Base-by-base conservation (phyloP, 2,797 vertebrate species). In the Coilia nasus region DNA sequence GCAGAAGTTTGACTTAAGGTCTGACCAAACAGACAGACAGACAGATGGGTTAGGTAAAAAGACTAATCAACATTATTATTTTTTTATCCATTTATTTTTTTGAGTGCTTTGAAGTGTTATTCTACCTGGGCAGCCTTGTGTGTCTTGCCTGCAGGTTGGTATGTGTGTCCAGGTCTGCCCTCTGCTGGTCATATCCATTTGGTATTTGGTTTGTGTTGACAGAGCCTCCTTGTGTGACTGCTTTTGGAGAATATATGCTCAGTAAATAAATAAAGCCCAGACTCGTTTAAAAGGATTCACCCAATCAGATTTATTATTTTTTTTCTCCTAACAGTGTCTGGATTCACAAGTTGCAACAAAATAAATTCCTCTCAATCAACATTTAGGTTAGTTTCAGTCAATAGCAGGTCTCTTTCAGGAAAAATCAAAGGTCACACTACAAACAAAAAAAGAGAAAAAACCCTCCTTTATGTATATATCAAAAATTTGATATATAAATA, bases 261-360 rank as follows among this genome's bases (percentile, higher is more conserved):
- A 75, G 62, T 44, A 67, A 50, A 57, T 9, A 86, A 90, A 90
- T 84, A 86, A 85, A 89, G 67, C 19, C 80, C 71, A 87, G 19
- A 87, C 84, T 7, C 83, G 54, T 87, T 91, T 87, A 89, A 91
- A 94, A 92, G 82, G 91, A 92, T 89, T 93, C 93, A 93, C 92
- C 93, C 96, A 94, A 95, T 94, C 91, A 93, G 89, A 91, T 95
- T 95, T 96, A 96, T 95, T 96, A 91, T 84, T 93, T 90, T 93
- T 93, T 78, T 78, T 78, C 28, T 75, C 67, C 31, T 75, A 75
- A 75, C 71, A 44, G 91, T 93, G 92, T 94, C 91, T 94, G 92
- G 92, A 93, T 94, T 95, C 89, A 95, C 93, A 94, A 90, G 88
- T 92, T 93, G 91, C 92, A 93, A 92, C 93, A 94, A 94, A 93